Evolutionary conservation across 2,888 invertebrate genomes (phyloP), one percentile per base, ranked within the genome.

Genomic region (Drosophila mulleri): DNA sequence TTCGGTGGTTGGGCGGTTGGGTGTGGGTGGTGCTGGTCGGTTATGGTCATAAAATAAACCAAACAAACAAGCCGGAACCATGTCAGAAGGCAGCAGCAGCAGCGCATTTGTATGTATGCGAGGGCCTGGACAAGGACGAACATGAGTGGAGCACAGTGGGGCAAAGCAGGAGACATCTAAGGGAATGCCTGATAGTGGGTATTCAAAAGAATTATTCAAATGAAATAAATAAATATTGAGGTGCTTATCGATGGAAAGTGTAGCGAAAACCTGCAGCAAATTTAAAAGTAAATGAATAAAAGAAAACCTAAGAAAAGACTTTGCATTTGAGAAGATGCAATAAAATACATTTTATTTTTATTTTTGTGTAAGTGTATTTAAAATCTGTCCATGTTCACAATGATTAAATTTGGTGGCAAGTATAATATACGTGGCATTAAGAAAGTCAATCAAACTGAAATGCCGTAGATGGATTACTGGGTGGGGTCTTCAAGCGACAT

Each of bases 11-110:
- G 32, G 42, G 50, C 26, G 47, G 54, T 0, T 54, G 67, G 62
- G 64, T 50, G 44, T 44, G 78, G 82, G 65, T 45, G 72, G 72
- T 64, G 32, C 50, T 78, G 71, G 68, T 88, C 80, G 80, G 86
- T 90, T 91, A 90, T 91, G 91, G 91, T 71, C 91, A 89, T 89
- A 91, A 91, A 91, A 91, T 91, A 91, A 88, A 90, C 91, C 91
- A 90, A 91, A 90, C 90, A 91, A 91, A 89, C 91, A 87, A 91
- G 82, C 83, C 85, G 86, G 89, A 91, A 91, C 80, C 89, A 90
- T 90, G 90, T 91, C 90, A 91, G 80, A 81, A 81, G 78, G 82
- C 81, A 75, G 66, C 67, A 42, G 66, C 70, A 75, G 74, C 67
- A 64, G 60, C 65, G 61, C 44, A 67, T 52, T 64, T 66, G 18